Base-by-base conservation (phyloP, 2,113 vertebrate genomes). In the Hymenochirus boettgeri region DNA sequence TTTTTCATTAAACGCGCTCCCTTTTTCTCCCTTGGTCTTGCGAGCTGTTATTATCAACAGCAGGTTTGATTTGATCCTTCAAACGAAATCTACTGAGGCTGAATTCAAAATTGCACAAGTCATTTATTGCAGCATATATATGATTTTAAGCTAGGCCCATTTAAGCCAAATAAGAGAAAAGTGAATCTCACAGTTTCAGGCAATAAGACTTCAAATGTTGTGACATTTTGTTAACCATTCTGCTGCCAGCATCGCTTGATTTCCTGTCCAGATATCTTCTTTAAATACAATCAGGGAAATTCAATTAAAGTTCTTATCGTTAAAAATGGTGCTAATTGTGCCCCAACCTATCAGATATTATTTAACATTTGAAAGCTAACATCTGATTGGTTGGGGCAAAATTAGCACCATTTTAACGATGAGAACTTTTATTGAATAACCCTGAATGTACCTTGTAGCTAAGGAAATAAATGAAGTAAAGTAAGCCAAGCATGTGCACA, bases 401-500 rank as follows among this genome's bases (percentile, higher is more conserved):
- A n/a, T n/a, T n/a, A n/a, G n/a, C n/a, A n/a, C n/a, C n/a, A n/a
- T n/a, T n/a, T n/a, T n/a, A n/a, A n/a, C n/a, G n/a, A n/a, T n/a
- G n/a, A n/a, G n/a, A n/a, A n/a, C n/a, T n/a, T n/a, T n/a, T n/a
- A n/a, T n/a, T n/a, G n/a, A n/a, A n/a, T n/a, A n/a, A n/a, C n/a
- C n/a, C n/a, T n/a, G n/a, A n/a, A 26, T 39, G 37, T 50, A 57
- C 21, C 64, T 66, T 22, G 15, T 51, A 66, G 64, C 54, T 48
- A 42, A 24, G 23, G 52, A 42, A 58, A 47, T 45, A 54, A 55
- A 46, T 15, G 23, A 39, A 52, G 57, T 55, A 37, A 42, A 67
- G 59, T 67, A 58, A 67, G 59, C 59, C 64, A 67, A 67, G 64
- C 64, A 67, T 67, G 64, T 67, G 47, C 64, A 67, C 64, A 67